These are phyloP conservation scores for Cordilura impudica DNA, from an alignment of 2,888 invertebrate genomes.

Conservation along the genomic window DNA sequence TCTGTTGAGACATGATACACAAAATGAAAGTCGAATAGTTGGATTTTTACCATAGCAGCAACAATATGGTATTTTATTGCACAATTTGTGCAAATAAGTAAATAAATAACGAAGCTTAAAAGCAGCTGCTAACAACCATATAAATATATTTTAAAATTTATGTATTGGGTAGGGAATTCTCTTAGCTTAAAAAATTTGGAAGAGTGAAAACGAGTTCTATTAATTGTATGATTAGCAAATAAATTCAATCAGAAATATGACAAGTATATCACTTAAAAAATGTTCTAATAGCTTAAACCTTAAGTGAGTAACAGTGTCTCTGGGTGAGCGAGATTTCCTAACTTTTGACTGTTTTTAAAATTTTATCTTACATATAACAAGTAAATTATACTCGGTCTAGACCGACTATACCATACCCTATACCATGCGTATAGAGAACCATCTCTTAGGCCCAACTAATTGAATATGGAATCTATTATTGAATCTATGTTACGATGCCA, in stretches of 20 bases:
- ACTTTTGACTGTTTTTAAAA: no score
- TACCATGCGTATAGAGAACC: no score
- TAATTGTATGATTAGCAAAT: conserved; percentile 28
- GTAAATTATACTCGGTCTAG: no score
- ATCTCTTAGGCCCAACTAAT: no score
- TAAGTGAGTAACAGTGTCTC: no score
- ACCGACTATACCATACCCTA: no score
- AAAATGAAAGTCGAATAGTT: neutral
- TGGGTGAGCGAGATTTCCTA: no score
- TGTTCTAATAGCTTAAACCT: no score
- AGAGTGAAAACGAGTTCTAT: neutral
- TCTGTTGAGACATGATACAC: conserved; percentile 4
- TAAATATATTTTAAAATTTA: neutral
- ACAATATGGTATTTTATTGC: neutral
- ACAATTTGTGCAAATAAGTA: neutral
- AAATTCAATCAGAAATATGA: neutral
- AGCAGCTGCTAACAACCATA: neutral
- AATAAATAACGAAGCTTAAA: neutral
- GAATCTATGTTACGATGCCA: no score
- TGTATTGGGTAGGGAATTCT: neutral
- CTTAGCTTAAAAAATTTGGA: neutral
- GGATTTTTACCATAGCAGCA: neutral
- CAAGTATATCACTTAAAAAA: no score
- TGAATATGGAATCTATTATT: no score
- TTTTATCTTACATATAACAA: no score